Evolutionary conservation across 2,888 invertebrate genomes (phyloP).

Genomic region (Lepidochrysops patricia): DNA sequence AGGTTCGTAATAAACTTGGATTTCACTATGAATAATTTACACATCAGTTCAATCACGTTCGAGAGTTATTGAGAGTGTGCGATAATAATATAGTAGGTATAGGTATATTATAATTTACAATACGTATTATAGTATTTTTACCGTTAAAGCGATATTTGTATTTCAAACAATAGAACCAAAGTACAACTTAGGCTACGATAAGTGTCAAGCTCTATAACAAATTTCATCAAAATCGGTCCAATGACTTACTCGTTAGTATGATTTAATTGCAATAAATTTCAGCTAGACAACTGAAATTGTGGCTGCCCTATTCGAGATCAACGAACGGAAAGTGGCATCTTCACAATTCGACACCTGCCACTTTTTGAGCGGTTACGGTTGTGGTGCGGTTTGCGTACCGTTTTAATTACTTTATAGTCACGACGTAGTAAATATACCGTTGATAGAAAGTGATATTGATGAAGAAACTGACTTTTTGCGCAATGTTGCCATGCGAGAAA

Average conservation of each 20-base stretch:
- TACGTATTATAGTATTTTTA: too few species aligned
- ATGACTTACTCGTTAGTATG: too few species aligned
- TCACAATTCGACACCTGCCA: slow-evolving; percentile 48
- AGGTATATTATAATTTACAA: too few species aligned
- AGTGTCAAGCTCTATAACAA: too few species aligned
- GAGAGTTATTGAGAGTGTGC: too few species aligned
- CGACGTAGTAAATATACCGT: slow-evolving; percentile 61
- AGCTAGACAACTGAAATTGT: slow-evolving; percentile 22
- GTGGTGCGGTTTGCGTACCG: slow-evolving; percentile 51
- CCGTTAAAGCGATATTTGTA: too few species aligned
- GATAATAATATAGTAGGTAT: too few species aligned
- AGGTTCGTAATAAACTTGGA: not conserved
- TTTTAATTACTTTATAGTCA: slow-evolving; percentile 69
- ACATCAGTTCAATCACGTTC: too few species aligned
- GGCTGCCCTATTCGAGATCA: slow-evolving; percentile 31
- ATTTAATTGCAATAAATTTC: too few species aligned
- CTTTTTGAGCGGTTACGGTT: slow-evolving; percentile 57
- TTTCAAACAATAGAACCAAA: too few species aligned
- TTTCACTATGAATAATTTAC: not conserved
- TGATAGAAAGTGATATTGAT: slow-evolving; percentile 58
- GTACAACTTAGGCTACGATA: too few species aligned
- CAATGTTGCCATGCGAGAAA: slow-evolving; percentile 8
- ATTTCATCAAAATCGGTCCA: too few species aligned
- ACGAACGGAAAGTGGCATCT: slow-evolving; percentile 31
- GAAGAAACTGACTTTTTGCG: slow-evolving; percentile 13